These are phyloP conservation scores for Drosophila melanica DNA, from an alignment of 1,140 invertebrate genomes.

Conservation along the genomic window DNA sequence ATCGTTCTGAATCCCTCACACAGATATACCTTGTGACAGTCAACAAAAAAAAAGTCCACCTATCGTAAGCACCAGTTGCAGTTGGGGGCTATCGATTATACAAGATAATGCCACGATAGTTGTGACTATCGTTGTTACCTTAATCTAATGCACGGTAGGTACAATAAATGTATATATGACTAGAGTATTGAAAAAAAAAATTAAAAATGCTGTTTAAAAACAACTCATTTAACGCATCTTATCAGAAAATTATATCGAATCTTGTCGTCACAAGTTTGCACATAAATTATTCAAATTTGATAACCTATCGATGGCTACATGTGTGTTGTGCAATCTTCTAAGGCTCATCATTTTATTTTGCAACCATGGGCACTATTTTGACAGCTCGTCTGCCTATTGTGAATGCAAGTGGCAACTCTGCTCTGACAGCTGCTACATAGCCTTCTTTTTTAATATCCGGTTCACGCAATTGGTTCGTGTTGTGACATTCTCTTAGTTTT, in stretches of 20 bases:
- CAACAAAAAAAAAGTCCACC: conserved; percentile 9
- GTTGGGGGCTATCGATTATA: conserved; percentile 10
- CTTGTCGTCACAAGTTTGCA: not conserved
- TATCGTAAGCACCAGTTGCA: conserved; percentile 25
- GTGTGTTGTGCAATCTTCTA: not conserved
- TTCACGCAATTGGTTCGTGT: conserved; percentile 73
- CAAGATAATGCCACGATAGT: not conserved
- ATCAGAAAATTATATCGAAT: not conserved
- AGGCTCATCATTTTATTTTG: not conserved
- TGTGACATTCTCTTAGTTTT: conserved; percentile 32
- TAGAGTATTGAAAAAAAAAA: too few relatives aligned
- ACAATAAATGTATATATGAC: too few relatives aligned
- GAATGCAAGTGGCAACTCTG: conserved; percentile 19
- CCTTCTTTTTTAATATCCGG: conserved; percentile 78
- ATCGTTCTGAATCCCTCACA: conserved; percentile 82
- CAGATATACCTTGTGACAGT: conserved; percentile 40
- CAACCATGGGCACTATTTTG: conserved; percentile 17
- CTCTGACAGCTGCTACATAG: conserved; percentile 47
- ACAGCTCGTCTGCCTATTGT: conserved; percentile 32
- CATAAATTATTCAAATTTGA: not conserved
- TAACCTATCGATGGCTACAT: not conserved
- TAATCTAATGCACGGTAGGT: not conserved
- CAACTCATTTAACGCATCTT: not conserved
- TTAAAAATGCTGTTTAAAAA: not conserved
- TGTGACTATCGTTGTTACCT: not conserved